Evolutionary conservation across 2,113 vertebrate genomes (phyloP), one percentile per base, ranked within the genome.

Genomic region (Trochalopteron elliotii): DNA sequence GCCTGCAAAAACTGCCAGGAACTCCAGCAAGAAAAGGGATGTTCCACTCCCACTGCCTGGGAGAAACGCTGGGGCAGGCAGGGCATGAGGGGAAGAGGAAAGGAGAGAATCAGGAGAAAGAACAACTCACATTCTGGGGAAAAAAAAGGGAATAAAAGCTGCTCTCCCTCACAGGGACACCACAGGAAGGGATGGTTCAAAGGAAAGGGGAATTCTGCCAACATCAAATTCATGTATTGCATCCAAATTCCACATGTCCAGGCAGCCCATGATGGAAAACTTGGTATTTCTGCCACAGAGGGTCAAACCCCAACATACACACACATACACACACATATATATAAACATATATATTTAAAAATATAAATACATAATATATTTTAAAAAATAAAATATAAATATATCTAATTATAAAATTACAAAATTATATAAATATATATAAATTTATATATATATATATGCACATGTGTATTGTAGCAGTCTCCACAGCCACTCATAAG

Each of bases 401-500:
- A 4, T 30, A 9, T 56, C 25, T 14, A 28, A 16, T 52, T 52
- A 30, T 52, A 52, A n/a, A 21, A n/a, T n/a, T n/a, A n/a, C n/a
- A n/a, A n/a, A n/a, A n/a, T n/a, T 17, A 33, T 10, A 25, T 15
- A 33, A 60, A 56, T 9, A 10, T 31, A 6, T 23, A 19, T 47
- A 19, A 28, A 52, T 10, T 28, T 28, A 28, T 9, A 17, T 12
- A 10, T 10, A 12, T 25, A 13, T 12, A 25, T 8, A 24, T 1
- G 14, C 9, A 45, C 5, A 44, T 0, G 1, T 9, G 5, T 8
- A 45, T 7, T 28, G 27, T 1, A n/a, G 45, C 9, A 61, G 25
- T 17, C 24, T 65, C 37, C 52, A 50, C 18, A 87, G 52, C 22
- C 52, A 45, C 25, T 25, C 39, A 21, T 4, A 42, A 49, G 76